Conservation (phyloP, 2,888 invertebrate species). For the Eristalis intricaria region DNA sequence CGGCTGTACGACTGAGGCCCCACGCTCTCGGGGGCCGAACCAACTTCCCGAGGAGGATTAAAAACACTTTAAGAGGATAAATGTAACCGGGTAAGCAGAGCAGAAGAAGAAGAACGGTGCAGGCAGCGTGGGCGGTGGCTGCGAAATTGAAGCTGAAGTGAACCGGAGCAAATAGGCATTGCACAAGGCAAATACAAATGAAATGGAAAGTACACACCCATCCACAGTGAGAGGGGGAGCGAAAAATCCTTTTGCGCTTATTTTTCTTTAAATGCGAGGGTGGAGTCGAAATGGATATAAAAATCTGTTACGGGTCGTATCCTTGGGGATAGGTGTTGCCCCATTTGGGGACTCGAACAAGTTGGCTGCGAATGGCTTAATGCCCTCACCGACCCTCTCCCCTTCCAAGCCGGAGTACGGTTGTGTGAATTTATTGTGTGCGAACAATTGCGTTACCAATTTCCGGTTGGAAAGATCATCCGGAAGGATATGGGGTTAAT, state of each 20-base stretch:
- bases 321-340: slow-evolving; percentile 52
- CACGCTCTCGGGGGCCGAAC: not conserved
- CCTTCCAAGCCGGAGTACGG: not conserved
- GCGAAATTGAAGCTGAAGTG: slow-evolving; percentile 50
- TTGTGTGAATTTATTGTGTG: slow-evolving; percentile 64
- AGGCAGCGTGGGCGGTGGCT: not conserved
- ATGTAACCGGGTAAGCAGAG: slow-evolving; percentile 56
- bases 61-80: slow-evolving; percentile 72
- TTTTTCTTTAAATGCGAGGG: slow-evolving; percentile 31
- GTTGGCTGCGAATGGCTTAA: slow-evolving; percentile 45
- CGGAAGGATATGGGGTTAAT: slow-evolving; percentile 70
- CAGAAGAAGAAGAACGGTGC: not conserved
- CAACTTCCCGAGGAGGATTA: slow-evolving; percentile 62
- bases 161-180: slow-evolving; percentile 60
- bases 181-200: slow-evolving; percentile 42
- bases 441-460: slow-evolving; percentile 70
- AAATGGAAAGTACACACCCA: slow-evolving; percentile 61
- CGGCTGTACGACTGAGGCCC: slow-evolving; percentile 39
- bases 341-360: slow-evolving; percentile 49
- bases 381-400: not conserved
- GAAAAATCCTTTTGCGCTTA: slow-evolving; percentile 47
- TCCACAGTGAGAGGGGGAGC: slow-evolving; percentile 5
- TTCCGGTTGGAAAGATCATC: slow-evolving; percentile 67
- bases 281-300: slow-evolving; percentile 38
- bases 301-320: slow-evolving; percentile 67